These are phyloP conservation scores for Datnioides undecimradiatus DNA, from an alignment of 2,113 vertebrate species.

Conservation along the genomic window DNA sequence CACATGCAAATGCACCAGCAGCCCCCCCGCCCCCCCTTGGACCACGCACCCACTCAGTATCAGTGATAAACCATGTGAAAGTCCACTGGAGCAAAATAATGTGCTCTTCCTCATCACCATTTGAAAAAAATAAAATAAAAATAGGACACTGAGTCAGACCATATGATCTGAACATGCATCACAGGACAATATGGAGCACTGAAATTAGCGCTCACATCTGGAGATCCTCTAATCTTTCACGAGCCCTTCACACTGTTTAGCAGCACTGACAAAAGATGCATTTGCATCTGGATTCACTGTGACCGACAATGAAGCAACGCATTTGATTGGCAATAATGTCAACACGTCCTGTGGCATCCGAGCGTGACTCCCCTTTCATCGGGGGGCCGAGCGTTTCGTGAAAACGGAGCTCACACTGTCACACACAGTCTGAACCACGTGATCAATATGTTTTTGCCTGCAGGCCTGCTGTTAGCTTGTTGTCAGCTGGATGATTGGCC, in stretches of 20 bases:
- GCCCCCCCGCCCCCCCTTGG: neutral
- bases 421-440: constrained; percentile 9
- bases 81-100: constrained; percentile 47
- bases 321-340: constrained; percentile 24
- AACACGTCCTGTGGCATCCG: constrained; percentile 29
- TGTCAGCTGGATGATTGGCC: constrained; percentile 2
- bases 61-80: constrained; percentile 27
- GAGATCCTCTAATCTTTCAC: neutral
- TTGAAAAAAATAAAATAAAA: constrained; percentile 29
- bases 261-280: neutral
- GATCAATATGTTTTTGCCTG: constrained; percentile 36
- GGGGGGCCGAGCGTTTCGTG: constrained; percentile 1
- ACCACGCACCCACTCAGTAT: constrained; percentile 16
- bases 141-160: constrained; percentile 37
- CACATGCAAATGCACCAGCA: constrained; percentile 41
- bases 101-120: neutral
- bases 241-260: neutral
- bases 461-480: constrained; percentile 9
- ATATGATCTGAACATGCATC: neutral
- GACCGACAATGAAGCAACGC: neutral
- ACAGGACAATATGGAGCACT: neutral
- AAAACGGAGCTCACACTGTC: neutral
- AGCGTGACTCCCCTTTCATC: constrained; percentile 6
- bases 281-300: constrained; percentile 1
- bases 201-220: neutral